These are phyloP conservation scores for Drosophila prostipennis DNA, from an alignment of 2,888 invertebrate genomes.

Conservation along the genomic window DNA sequence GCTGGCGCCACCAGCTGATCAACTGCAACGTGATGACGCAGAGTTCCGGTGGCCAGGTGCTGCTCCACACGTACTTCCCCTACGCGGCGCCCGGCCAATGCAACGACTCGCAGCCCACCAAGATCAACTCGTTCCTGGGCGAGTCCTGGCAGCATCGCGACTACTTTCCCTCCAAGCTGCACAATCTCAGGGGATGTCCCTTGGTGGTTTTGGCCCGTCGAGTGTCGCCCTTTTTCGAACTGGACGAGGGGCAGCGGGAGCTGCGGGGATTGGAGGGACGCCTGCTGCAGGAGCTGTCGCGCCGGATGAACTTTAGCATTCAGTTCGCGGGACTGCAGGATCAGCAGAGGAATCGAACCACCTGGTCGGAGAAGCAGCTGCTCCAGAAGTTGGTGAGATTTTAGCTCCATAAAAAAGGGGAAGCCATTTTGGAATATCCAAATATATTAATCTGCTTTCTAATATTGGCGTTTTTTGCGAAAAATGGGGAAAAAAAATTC, in stretches of 20 bases:
- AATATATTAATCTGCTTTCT: too few relatives aligned
- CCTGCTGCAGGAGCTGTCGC: slow-evolving; percentile 52
- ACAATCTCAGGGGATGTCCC: slow-evolving; percentile 62
- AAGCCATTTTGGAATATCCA: too few relatives aligned
- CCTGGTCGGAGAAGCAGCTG: slow-evolving; percentile 44
- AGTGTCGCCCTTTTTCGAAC: slow-evolving; percentile 43
- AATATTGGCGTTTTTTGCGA: too few relatives aligned
- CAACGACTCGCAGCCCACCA: slow-evolving; percentile 35
- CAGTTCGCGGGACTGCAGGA: slow-evolving; percentile 25
- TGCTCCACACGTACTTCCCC: slow-evolving; percentile 73
- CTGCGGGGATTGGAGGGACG: slow-evolving; percentile 58
- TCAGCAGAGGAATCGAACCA: slow-evolving; percentile 8
- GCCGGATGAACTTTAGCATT: slow-evolving; percentile 64
- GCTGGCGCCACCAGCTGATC: slow-evolving; percentile 70
- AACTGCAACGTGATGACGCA: slow-evolving; percentile 75
- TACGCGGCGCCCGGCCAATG: slow-evolving; percentile 58
- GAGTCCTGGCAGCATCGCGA: slow-evolving; percentile 45
- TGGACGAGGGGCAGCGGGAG: slow-evolving; percentile 1
- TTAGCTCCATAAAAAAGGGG: too few relatives aligned
- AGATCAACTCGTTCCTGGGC: slow-evolving; percentile 63
- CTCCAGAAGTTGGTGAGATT: slow-evolving; percentile 33
- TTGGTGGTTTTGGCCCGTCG: slow-evolving; percentile 48
- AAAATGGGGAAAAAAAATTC: too few relatives aligned
- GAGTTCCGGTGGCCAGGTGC: slow-evolving; percentile 54
- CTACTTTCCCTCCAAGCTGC: slow-evolving; percentile 69